Percentiles rank a stretch among this genome's conserved stretches.
These are phyloP conservation scores for Mythimna lalbum DNA, from an alignment of 2,888 invertebrate species.

Conservation along the genomic window DNA sequence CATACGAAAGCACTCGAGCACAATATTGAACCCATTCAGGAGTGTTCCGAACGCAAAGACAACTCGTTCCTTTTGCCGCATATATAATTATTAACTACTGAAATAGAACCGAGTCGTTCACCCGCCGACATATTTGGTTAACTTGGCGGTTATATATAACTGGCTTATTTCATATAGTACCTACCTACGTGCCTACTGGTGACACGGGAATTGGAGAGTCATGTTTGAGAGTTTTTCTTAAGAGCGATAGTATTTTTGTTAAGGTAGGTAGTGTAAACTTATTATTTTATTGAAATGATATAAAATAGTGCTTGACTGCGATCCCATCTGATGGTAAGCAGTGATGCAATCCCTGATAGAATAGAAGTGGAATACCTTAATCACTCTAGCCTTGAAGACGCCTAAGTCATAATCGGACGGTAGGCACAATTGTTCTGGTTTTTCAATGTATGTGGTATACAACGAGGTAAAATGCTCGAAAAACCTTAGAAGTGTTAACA, in stretches of 20 bases:
- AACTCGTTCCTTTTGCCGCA: slow-evolving; percentile 69
- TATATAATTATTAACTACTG: slow-evolving; percentile 75
- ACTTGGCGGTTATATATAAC: slow-evolving; percentile 64
- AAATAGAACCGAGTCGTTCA: slow-evolving; percentile 80
- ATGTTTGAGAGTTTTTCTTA: slow-evolving; percentile 4
- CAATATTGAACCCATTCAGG: slow-evolving; percentile 59
- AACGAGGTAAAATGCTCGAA: no score
- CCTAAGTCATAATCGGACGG: no score
- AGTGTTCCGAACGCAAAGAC: slow-evolving; percentile 51
- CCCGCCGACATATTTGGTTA: slow-evolving; percentile 79
- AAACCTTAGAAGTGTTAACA: no score
- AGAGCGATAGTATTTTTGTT: background rate
- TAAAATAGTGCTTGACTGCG: no score
- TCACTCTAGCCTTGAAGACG: no score
- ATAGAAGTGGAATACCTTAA: no score
- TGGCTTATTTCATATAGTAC: slow-evolving; percentile 57
- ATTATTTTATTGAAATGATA: no score
- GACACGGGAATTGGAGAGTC: slow-evolving; percentile 38
- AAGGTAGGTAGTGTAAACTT: no score
- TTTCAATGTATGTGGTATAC: no score
- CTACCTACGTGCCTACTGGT: slow-evolving; percentile 37
- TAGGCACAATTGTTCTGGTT: no score
- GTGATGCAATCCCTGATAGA: no score
- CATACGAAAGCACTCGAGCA: slow-evolving; percentile 36
- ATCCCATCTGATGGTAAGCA: no score